Evolutionary conservation across 2,113 vertebrate species (phyloP).

Genomic region (Centrocercus urophasianus): DNA sequence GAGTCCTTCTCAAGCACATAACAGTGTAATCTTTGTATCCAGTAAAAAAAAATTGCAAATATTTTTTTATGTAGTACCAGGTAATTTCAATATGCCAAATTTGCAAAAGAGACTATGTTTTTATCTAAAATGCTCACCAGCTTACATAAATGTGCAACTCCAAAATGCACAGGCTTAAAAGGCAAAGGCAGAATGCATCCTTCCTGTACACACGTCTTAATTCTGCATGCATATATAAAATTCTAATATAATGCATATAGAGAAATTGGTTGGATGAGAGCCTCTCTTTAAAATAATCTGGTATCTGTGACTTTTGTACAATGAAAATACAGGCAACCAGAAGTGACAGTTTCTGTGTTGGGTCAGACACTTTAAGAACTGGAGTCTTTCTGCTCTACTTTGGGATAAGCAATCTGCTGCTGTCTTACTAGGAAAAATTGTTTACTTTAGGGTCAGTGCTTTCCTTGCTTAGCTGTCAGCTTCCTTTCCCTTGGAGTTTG

Average conservation of each 20-base stretch:
- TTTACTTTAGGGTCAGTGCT: neutral
- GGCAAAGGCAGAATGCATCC: neutral
- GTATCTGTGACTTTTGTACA: neutral
- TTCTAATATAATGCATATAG: neutral
- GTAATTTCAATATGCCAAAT: neutral
- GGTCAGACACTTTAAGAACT: neutral
- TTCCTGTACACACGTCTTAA: neutral
- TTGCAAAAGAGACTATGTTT: neutral
- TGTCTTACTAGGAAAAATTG: neutral
- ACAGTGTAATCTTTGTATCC: neutral
- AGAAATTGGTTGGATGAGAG: neutral
- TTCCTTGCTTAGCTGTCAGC: neutral
- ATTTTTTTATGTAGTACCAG: neutral
- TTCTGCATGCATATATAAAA: accelerated
- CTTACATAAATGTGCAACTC: neutral
- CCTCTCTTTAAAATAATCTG: neutral
- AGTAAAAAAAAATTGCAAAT: neutral
- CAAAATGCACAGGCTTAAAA: neutral
- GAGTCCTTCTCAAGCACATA: neutral
- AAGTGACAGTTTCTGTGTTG: neutral
- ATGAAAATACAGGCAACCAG: neutral
- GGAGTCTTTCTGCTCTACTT: neutral
- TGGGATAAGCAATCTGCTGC: neutral
- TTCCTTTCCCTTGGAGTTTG: neutral
- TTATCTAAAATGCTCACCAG: neutral